These are phyloP conservation scores for Manacus vitellinus DNA, from an alignment of 2,113 vertebrate genomes.

Conservation along the genomic window DNA sequence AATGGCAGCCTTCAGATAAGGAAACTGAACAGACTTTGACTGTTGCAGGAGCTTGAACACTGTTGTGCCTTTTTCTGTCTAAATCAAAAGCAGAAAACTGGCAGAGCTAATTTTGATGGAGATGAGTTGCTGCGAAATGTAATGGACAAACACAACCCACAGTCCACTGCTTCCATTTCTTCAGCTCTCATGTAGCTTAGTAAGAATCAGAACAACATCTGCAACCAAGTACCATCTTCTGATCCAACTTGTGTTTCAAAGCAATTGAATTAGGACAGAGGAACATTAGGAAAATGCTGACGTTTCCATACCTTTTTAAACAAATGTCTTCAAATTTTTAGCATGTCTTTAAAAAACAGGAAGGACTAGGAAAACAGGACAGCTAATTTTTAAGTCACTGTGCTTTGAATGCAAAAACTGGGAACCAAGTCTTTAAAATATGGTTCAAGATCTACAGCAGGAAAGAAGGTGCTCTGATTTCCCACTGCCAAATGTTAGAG, in stretches of 20 bases:
- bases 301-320: neutral
- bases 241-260: neutral
- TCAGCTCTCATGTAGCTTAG: neutral
- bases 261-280: neutral
- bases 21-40: neutral
- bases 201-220: neutral
- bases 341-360: neutral
- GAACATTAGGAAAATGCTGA: neutral
- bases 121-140: neutral
- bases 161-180: neutral
- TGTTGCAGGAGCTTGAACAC: neutral
- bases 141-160: neutral
- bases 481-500: neutral
- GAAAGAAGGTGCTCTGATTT: neutral
- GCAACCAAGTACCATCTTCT: neutral
- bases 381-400: neutral
- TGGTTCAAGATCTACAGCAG: neutral
- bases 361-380: neutral
- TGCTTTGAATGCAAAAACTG: neutral
- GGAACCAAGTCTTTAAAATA: neutral
- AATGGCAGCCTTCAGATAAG: neutral
- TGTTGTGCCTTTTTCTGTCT: neutral
- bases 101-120: neutral
- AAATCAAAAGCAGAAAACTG: neutral
- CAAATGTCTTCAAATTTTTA: neutral